These are phyloP conservation scores for Bursaphelenchus mucronatus DNA, from an alignment of 1,140 invertebrate species.

Conservation along the genomic window DNA sequence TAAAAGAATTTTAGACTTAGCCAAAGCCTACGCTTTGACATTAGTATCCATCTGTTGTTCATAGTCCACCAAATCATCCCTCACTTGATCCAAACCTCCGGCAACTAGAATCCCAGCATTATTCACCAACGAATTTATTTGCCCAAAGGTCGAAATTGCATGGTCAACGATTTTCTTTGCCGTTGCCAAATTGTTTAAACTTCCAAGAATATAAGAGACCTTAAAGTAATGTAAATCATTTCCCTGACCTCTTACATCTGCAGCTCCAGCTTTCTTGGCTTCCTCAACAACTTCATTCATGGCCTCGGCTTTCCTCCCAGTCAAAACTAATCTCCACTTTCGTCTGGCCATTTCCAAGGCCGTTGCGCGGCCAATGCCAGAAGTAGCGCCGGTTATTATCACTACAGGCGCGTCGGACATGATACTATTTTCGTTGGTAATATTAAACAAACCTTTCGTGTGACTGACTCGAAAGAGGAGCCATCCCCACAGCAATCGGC, in stretches of 20 bases:
- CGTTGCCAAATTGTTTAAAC: constrained; percentile 39
- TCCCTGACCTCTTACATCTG: constrained; percentile 27
- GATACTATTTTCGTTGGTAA: no score
- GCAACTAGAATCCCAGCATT: constrained; percentile 78
- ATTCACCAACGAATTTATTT: constrained; percentile 66
- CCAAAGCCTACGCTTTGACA: constrained; percentile 67
- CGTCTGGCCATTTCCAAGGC: constrained; percentile 71
- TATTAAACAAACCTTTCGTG: no score
- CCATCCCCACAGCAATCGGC: no score
- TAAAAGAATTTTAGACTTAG: constrained; percentile 21
- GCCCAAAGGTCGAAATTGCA: constrained; percentile 39
- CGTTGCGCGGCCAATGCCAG: constrained; percentile 68
- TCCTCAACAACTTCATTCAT: constrained; percentile 68
- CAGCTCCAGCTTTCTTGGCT: constrained; percentile 63
- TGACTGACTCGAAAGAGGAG: no score
- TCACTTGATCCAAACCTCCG: constrained; percentile 73
- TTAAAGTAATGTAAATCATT: constrained; percentile 32
- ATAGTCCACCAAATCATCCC: constrained; percentile 71
- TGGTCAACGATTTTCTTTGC: constrained; percentile 33
- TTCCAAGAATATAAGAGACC: constrained; percentile 52
- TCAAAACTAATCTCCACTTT: constrained; percentile 70
- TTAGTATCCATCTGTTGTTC: constrained; percentile 79
- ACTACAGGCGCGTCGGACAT: not conserved
- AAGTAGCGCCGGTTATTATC: constrained; percentile 70
- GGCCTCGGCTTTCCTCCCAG: constrained; percentile 73